A percentile compares a stretch with the other conserved stretches of the same genome.
Conservation (phyloP, 2,113 vertebrate species). For the Oryzias woworae region DNA sequence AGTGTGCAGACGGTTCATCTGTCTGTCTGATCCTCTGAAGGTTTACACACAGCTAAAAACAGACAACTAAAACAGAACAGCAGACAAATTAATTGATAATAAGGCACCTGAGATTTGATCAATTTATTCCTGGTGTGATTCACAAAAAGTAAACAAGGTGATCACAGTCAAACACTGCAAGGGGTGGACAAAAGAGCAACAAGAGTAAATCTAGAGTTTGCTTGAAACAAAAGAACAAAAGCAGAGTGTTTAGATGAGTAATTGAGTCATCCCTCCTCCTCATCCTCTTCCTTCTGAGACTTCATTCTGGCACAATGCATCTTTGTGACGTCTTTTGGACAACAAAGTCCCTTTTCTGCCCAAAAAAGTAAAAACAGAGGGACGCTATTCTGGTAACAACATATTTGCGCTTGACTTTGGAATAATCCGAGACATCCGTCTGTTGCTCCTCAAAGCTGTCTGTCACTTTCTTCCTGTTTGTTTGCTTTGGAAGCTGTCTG, state of each 20-base stretch:
- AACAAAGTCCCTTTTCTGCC: constrained; percentile 16
- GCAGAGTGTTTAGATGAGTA: constrained; percentile 17
- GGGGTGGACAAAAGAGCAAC: constrained; percentile 1
- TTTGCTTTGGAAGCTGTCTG: constrained; percentile 17
- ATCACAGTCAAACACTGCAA: constrained; percentile 10
- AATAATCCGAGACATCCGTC: constrained; percentile 38
- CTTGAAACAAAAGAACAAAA: constrained; percentile 35
- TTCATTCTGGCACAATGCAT: constrained; percentile 46
- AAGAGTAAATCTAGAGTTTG: constrained; percentile 16
- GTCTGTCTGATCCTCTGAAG: constrained; percentile 27
- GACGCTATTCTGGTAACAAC: constrained; percentile 39
- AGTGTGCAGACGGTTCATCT: constrained; percentile 47
- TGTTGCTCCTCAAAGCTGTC: constrained; percentile 27
- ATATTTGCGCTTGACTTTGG: constrained; percentile 47
- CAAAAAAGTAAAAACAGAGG: constrained; percentile 31
- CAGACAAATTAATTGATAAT: constrained; percentile 15
- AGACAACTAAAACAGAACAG: constrained; percentile 22
- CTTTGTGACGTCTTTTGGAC: constrained; percentile 44
- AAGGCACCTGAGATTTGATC: constrained; percentile 7
- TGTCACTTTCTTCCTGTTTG: constrained; percentile 14
- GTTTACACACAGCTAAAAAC: constrained; percentile 51
- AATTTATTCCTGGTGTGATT: constrained; percentile 14
- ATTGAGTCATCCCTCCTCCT: constrained; percentile 46
- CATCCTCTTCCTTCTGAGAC: constrained; percentile 38
- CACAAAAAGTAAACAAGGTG: constrained; percentile 10